phyloP scores from a whole-genome alignment of 2,113 vertebrate genomes.

The Girardinichthys multiradiatus region DNA sequence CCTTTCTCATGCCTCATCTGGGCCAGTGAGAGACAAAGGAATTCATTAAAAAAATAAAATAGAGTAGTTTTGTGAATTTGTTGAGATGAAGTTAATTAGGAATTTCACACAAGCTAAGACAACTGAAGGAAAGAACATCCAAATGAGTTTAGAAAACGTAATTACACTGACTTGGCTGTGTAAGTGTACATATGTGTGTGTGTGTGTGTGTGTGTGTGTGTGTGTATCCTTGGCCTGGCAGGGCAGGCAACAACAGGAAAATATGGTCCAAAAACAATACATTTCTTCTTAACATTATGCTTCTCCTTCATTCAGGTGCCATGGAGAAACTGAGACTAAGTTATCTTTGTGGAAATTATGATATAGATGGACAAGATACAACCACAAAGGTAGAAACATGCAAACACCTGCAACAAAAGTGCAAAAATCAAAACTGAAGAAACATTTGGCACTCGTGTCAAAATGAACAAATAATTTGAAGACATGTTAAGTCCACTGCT shows the following conservation, averaged over 20 bases:
- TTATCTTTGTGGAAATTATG: too few relatives aligned
- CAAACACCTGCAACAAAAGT: background rate
- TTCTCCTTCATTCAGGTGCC: conserved; percentile 23
- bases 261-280: conserved; percentile 32
- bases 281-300: conserved; percentile 46
- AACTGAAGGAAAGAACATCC: conserved; percentile 65
- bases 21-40: conserved; percentile 77
- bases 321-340: background rate
- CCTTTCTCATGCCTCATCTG: conserved; percentile 71
- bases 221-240: conserved; percentile 38
- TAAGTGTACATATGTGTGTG: background rate
- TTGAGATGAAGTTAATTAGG: conserved; percentile 65
- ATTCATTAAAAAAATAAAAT: conserved; percentile 74
- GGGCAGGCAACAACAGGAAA: conserved; percentile 34
- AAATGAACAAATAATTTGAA: background rate
- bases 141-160: conserved; percentile 67
- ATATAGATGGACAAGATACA: too few relatives aligned
- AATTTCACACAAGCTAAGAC: conserved; percentile 67
- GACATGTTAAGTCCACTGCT: background rate
- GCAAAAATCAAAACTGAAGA: background rate
- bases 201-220: conserved; percentile 4
- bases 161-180: conserved; percentile 60
- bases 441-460: background rate
- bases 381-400: background rate
- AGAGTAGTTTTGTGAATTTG: conserved; percentile 59